Evolutionary conservation across 2,113 vertebrate species (phyloP).

Genomic region (Callospermophilus lateralis): DNA sequence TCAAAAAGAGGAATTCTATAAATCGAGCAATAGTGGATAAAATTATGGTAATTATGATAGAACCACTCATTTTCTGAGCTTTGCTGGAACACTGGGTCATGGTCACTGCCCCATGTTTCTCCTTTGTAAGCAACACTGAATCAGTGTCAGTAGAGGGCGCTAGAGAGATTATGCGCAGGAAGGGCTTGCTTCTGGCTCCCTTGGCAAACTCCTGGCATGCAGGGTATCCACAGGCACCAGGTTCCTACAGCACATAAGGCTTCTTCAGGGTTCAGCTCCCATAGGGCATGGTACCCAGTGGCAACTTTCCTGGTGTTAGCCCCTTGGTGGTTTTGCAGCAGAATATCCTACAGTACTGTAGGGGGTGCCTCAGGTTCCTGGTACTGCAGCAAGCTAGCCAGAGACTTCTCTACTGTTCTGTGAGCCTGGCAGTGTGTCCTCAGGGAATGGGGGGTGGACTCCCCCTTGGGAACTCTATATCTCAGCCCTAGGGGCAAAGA

Average conservation of each 20-base stretch:
- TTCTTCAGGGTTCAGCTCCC: not conserved
- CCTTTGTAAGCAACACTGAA: not conserved
- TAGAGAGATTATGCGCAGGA: not conserved
- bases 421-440: not conserved
- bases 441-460: too few relatives aligned
- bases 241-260: not conserved
- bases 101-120: not conserved
- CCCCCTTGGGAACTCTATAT: not conserved
- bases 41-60: not conserved
- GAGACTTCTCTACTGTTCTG: not conserved
- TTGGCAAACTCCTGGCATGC: not conserved
- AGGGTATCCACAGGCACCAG: not conserved
- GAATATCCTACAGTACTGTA: not conserved
- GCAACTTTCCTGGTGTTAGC: not conserved
- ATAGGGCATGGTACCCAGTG: not conserved
- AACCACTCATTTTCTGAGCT: not conserved
- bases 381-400: not conserved
- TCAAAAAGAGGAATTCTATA: conserved; percentile 12
- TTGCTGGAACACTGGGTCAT: too few relatives aligned
- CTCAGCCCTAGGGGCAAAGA: too few relatives aligned
- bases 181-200: not conserved
- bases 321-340: not conserved
- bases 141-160: conserved; percentile 58
- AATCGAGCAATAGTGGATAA: not conserved
- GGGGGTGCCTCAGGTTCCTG: too few relatives aligned